Evolutionary conservation across 2,888 invertebrate genomes (phyloP).

Genomic region (Scelioninae gen. 2): DNA sequence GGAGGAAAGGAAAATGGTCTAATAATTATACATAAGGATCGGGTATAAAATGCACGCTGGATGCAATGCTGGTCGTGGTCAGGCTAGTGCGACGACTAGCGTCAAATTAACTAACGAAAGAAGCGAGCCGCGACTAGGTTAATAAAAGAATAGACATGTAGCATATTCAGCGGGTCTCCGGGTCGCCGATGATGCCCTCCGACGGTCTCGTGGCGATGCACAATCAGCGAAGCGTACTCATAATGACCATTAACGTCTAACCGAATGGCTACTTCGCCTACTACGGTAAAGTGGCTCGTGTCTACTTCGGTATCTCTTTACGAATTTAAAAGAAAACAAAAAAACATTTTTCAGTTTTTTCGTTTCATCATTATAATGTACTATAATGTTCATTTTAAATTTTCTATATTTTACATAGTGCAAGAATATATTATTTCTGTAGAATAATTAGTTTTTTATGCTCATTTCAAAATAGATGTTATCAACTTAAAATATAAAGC

Average conservation of each 20-base stretch:
- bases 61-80: slow-evolving; percentile 56
- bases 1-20: slow-evolving; percentile 56
- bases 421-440: too few species aligned
- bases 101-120: slow-evolving; percentile 73
- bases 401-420: too few species aligned
- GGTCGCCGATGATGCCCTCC: slow-evolving; percentile 75
- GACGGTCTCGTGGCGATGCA: slow-evolving; percentile 72
- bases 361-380: too few species aligned
- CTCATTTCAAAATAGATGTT: too few species aligned
- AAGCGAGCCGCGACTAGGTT: slow-evolving; percentile 66
- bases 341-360: too few species aligned
- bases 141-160: slow-evolving; percentile 70
- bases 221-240: slow-evolving; percentile 75
- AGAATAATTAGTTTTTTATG: too few species aligned
- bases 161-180: slow-evolving; percentile 71
- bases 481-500: too few species aligned
- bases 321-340: slow-evolving; percentile 33
- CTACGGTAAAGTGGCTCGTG: slow-evolving; percentile 73
- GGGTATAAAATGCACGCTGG: slow-evolving; percentile 50
- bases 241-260: slow-evolving; percentile 75
- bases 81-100: slow-evolving; percentile 65
- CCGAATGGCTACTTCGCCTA: slow-evolving; percentile 69
- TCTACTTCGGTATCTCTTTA: slow-evolving; percentile 63
- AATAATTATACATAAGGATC: slow-evolving; percentile 55
- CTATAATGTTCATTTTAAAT: too few species aligned